A percentile compares a stretch with the other conserved stretches of the same genome.
phyloP scores from a whole-genome alignment of 2,113 vertebrate genomes.

The Leptodactylus fuscus region DNA sequence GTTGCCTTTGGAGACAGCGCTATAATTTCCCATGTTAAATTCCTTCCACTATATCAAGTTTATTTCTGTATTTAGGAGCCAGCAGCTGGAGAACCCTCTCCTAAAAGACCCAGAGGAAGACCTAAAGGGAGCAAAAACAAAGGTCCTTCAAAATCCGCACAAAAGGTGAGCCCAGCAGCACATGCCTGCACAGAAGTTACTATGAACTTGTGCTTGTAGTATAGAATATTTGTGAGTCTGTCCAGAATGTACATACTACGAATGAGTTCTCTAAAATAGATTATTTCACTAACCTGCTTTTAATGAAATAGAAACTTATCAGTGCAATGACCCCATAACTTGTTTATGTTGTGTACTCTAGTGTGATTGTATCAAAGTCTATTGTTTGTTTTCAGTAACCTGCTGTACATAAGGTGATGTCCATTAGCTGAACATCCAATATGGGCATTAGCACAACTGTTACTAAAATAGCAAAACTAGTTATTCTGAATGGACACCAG shows the following conservation, averaged over 20 bases:
- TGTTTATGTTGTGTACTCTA: not conserved
- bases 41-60: slow-evolving; percentile 73
- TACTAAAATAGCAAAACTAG: not conserved
- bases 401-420: not conserved
- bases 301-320: not conserved
- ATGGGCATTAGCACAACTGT: not conserved
- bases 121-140: slow-evolving; percentile 98
- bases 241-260: not conserved
- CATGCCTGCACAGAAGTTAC: not conserved
- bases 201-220: not conserved
- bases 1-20: slow-evolving; percentile 49
- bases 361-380: not conserved
- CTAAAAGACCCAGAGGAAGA: slow-evolving; percentile 95
- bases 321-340: not conserved
- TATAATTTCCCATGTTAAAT: slow-evolving; percentile 62
- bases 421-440: not conserved
- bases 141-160: slow-evolving; percentile 93
- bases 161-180: slow-evolving; percentile 84
- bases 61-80: slow-evolving; percentile 80
- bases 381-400: not conserved
- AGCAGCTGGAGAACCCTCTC: slow-evolving; percentile 87
- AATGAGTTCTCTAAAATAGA: not conserved
- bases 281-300: not conserved
- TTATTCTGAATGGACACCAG: too few species aligned
- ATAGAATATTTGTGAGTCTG: not conserved